Conservation (phyloP, 1,140 invertebrate species). For the Pararge aegeria region DNA sequence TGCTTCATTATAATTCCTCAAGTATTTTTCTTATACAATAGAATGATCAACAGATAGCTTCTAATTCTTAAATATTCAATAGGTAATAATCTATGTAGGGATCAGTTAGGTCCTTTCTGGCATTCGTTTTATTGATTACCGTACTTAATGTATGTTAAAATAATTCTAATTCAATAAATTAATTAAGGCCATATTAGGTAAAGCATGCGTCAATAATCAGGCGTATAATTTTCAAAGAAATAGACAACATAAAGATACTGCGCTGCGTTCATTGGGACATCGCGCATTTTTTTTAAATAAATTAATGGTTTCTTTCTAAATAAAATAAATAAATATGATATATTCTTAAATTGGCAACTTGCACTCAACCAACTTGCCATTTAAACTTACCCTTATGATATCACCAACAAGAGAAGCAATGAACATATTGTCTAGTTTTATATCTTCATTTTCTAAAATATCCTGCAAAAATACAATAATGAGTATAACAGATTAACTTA, state of each 20-base stretch:
- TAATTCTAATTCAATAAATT: slow-evolving; percentile 2
- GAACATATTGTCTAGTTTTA: slow-evolving; percentile 95
- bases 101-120: slow-evolving; percentile 11
- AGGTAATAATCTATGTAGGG: slow-evolving; percentile 13
- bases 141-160: slow-evolving; percentile 22
- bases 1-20: neutral
- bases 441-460: slow-evolving; percentile 93
- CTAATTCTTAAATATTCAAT: slow-evolving; percentile 13
- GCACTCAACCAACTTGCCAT: too few relatives aligned
- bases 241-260: too few relatives aligned
- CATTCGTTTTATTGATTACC: slow-evolving; percentile 14
- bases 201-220: too few relatives aligned
- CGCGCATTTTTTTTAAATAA: too few relatives aligned
- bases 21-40: too few relatives aligned
- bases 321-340: too few relatives aligned
- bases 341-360: too few relatives aligned
- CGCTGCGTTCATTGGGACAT: too few relatives aligned
- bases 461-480: slow-evolving; percentile 81
- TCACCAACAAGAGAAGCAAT: slow-evolving; percentile 93
- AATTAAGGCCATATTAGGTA: neutral
- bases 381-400: slow-evolving; percentile 87
- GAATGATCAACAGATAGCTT: neutral
- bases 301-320: too few relatives aligned
- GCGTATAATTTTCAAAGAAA: too few relatives aligned
- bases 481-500: too few relatives aligned